Conservation (phyloP, 1,140 invertebrate species). For the Coptotermes formosanus region DNA sequence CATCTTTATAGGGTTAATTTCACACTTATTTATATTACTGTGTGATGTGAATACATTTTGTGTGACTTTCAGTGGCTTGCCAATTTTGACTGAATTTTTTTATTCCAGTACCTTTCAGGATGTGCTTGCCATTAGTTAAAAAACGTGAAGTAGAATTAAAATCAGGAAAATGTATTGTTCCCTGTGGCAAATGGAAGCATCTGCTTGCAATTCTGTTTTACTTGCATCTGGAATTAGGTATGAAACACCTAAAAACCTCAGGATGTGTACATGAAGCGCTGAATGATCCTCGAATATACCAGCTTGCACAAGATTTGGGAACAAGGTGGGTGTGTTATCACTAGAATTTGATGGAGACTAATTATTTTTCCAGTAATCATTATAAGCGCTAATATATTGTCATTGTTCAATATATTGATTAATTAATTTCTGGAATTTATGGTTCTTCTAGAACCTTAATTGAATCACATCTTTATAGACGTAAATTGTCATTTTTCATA, state of each 20-base stretch:
- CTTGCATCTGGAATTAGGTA: constrained; percentile 48
- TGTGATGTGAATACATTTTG: no score
- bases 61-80: no score
- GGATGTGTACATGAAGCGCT: constrained; percentile 38
- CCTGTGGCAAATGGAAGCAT: constrained; percentile 58
- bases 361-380: neutral
- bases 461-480: no score
- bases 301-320: constrained; percentile 41
- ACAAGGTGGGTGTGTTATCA: neutral
- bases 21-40: no score
- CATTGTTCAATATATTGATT: no score
- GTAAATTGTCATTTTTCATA: no score
- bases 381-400: neutral
- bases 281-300: constrained; percentile 50
- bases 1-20: no score
- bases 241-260: constrained; percentile 33
- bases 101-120: constrained; percentile 52
- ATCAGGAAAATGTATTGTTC: constrained; percentile 51
- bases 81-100: constrained; percentile 34
- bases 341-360: neutral
- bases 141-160: constrained; percentile 51
- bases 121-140: constrained; percentile 53
- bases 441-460: no score
- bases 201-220: constrained; percentile 52
- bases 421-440: no score